A percentile compares a stretch with the other conserved stretches of the same genome.
phyloP scores from a whole-genome alignment of 2,113 vertebrate species.

The Anolis sagrei region DNA sequence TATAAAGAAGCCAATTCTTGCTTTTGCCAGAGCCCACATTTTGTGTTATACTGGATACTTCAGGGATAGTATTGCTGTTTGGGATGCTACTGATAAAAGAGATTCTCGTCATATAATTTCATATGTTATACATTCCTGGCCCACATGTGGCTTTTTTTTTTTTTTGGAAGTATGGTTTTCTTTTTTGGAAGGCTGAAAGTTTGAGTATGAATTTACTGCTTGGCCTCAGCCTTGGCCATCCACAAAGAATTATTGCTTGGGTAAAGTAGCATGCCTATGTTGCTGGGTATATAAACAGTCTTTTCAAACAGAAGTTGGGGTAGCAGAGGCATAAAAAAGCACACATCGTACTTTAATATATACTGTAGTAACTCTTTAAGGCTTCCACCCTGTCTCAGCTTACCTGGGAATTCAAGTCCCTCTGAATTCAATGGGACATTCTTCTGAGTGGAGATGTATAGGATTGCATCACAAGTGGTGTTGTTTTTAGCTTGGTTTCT shows the following conservation, averaged over 20 bases:
- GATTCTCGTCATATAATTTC: too few relatives aligned
- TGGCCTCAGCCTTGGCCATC: background rate
- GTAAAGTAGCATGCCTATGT: background rate
- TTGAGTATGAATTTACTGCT: background rate
- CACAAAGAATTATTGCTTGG: background rate
- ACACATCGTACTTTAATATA: background rate
- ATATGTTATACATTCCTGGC: background rate
- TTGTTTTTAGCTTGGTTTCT: constrained; percentile 3
- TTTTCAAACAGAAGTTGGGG: background rate
- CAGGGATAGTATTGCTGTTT: background rate
- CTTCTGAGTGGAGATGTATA: background rate
- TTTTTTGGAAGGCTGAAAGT: background rate
- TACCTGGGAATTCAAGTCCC: background rate
- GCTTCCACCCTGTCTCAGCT: background rate
- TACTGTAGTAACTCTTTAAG: background rate
- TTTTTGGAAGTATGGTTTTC: background rate
- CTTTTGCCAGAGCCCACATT: background rate
- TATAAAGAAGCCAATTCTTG: background rate
- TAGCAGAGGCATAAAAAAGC: background rate
- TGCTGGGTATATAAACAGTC: background rate
- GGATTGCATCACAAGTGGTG: background rate
- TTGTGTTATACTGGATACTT: background rate
- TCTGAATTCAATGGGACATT: background rate
- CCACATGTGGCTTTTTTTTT: background rate
- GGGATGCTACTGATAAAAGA: background rate